These are phyloP conservation scores for Drosophila micromelanica DNA, from an alignment of 1,140 invertebrate genomes.

Conservation along the genomic window DNA sequence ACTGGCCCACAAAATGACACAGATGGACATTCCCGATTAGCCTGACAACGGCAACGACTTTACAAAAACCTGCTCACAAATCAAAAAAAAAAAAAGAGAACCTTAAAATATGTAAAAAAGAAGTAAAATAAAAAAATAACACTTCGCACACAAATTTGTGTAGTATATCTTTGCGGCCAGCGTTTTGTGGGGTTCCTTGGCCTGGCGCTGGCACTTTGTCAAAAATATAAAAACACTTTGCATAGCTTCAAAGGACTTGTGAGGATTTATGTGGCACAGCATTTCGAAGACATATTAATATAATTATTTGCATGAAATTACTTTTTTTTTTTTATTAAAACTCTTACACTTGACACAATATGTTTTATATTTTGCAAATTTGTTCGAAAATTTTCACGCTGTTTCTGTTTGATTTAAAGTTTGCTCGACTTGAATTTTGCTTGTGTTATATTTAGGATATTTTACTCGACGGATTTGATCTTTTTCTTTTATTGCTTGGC, in stretches of 20 bases:
- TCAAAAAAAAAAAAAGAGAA: conserved; percentile 15
- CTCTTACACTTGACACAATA: conserved; percentile 65
- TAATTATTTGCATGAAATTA: conserved; percentile 43
- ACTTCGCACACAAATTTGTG: conserved; percentile 30
- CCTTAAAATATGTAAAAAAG: conserved; percentile 3
- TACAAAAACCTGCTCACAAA: conserved; percentile 24
- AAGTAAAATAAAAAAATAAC: conserved; percentile 1
- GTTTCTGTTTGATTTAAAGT: conserved; percentile 28
- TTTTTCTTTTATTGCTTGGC: conserved; percentile 7
- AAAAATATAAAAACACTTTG: conserved; percentile 47
- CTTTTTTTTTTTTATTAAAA: conserved; percentile 42
- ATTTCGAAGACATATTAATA: conserved; percentile 50
- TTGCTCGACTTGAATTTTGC: conserved; percentile 35
- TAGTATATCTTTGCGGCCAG: conserved; percentile 26
- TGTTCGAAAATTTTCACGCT: conserved; percentile 42
- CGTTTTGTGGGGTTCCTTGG: conserved; percentile 28
- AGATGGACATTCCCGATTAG: conserved; percentile 69
- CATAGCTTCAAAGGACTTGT: conserved; percentile 47
- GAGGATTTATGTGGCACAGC: conserved; percentile 23
- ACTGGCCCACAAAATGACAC: conserved; percentile 58
- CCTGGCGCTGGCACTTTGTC: conserved; percentile 67
- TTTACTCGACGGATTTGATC: conserved; percentile 32
- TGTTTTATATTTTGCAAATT: conserved; percentile 10
- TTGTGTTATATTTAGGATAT: conserved; percentile 39
- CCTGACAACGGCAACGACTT: conserved; percentile 45